Evolutionary conservation across 2,113 vertebrate species (phyloP), one percentile per base, ranked within the genome.

Genomic region (Microcebus murinus): DNA sequence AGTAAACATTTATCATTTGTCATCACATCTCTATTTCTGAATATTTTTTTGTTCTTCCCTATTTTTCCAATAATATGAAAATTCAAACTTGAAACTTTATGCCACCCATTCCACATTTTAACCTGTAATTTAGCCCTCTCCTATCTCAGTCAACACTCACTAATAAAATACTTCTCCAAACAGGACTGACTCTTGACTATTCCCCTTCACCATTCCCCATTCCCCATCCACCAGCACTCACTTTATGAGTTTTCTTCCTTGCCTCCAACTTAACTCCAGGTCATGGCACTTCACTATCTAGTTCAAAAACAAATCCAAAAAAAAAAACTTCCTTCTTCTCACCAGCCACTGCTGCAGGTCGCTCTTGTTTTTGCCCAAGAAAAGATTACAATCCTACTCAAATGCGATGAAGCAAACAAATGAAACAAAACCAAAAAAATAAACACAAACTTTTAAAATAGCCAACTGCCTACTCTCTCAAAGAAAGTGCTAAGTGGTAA

Each of bases 1-100:
- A 95, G 95, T 92, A 97, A 97, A 96, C 70, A 90, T 97, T 96
- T 97, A 52, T 94, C 71, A 86, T 97, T 97, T 94, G 94, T 95
- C 83, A 84, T 97, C 68, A 95, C 63, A 96, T 63, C 68, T 25
- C 65, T 29, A 67, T 92, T 93, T 97, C 48, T 93, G 95, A 97
- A 89, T 95, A 93, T 83, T 91, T 94, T 42, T 95, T 95, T 91
- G 52, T 81, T 96, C 88, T 96, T 96, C 45, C n/a, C 63, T 95
- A 89, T 91, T 97, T 96, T 96, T 84, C 82, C 82, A 96, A 79
- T 61, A 86, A 94, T 95, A 84, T 27, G 73, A 97, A 97, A 96
- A 95, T 86, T 83, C 68, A 95, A 85, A 94, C 61, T 70, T 93
- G 79, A 93, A 97, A 96, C n/a, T 85, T 73, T 91, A 63, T 77